These are phyloP conservation scores for Laspeyria flexula DNA, from an alignment of 2,888 invertebrate species.

Conservation along the genomic window DNA sequence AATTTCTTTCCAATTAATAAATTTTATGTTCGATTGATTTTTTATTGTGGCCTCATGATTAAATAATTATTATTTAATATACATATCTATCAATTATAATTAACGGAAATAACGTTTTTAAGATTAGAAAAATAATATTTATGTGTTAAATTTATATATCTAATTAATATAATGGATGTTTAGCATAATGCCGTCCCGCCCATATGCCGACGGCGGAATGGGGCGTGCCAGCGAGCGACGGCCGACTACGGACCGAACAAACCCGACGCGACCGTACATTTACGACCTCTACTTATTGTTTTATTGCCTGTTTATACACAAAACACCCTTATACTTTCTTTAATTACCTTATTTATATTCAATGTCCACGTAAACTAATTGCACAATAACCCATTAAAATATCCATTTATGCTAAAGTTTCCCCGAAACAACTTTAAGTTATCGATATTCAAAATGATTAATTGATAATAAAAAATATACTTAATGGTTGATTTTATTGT, in stretches of 20 bases:
- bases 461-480: conserved; percentile 58
- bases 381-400: conserved; percentile 6
- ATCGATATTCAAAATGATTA: conserved; percentile 48
- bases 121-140: no score
- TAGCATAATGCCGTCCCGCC: conserved; percentile 25
- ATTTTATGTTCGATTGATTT: no score
- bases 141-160: background rate
- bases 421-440: conserved; percentile 35
- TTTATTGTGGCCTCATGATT: no score
- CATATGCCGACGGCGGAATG: conserved; percentile 38
- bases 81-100: background rate
- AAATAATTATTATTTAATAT: background rate
- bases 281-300: conserved; percentile 45
- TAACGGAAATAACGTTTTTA: background rate
- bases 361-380: conserved; percentile 15
- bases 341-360: conserved; percentile 34
- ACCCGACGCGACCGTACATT: conserved; percentile 34
- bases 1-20: no score
- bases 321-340: conserved; percentile 37
- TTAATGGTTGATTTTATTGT: conserved; percentile 57
- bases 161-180: conserved; percentile 7
- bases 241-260: conserved; percentile 19
- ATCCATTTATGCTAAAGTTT: conserved; percentile 19
- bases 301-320: conserved; percentile 51
- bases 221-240: conserved; percentile 34